phyloP scores from a whole-genome alignment of 2,797 vertebrate species.

The Acipenser oxyrinchus region DNA sequence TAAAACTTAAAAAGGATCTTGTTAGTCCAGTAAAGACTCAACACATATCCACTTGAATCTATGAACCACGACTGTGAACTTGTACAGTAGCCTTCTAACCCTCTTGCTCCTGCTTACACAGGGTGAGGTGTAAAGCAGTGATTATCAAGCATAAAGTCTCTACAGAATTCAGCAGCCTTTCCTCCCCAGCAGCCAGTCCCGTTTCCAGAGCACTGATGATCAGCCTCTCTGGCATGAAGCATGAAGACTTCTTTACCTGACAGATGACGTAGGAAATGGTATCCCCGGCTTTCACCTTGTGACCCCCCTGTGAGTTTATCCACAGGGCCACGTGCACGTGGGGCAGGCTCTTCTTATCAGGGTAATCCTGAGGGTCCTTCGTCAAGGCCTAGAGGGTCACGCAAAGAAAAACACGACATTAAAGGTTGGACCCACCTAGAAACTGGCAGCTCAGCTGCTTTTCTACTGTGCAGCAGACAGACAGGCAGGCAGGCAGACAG shows the following conservation, averaged over 20 bases:
- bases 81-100: too few relatives aligned
- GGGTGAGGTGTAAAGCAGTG: too few relatives aligned
- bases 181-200: too few relatives aligned
- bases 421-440: not conserved
- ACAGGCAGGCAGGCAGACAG: not conserved
- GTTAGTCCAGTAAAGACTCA: too few relatives aligned
- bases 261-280: constrained; percentile 92
- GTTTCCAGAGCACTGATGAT: too few relatives aligned
- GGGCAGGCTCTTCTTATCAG: constrained; percentile 89
- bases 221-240: too few relatives aligned
- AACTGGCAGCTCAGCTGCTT: not conserved
- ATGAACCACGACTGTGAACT: too few relatives aligned
- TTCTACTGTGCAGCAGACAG: not conserved
- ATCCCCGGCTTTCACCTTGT: constrained; percentile 87
- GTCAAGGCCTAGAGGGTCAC: constrained; percentile 71
- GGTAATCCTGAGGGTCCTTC: constrained; percentile 96
- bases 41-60: too few relatives aligned
- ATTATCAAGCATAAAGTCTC: too few relatives aligned
- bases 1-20: too few relatives aligned
- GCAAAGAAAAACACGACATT: constrained; percentile 20
- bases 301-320: constrained; percentile 92
- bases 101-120: too few relatives aligned
- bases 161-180: too few relatives aligned
- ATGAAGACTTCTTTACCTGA: constrained; percentile 64
- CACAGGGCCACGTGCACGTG: constrained; percentile 95